Base-by-base conservation (phyloP, 2,113 vertebrate genomes). In the Puntigrus tetrazona region DNA sequence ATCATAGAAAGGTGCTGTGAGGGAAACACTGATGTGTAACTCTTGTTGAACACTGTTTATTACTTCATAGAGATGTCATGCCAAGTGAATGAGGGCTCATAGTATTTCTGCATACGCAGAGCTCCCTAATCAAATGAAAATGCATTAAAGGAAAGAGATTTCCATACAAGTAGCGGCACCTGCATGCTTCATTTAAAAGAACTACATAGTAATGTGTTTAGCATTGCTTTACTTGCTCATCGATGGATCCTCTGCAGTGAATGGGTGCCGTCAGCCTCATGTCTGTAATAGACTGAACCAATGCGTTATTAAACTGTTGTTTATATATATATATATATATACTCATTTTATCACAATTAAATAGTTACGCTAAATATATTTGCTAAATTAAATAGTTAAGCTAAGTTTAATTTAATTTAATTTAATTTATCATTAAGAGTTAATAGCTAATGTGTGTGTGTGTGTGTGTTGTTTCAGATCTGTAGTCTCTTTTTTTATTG, bases 41-140 rank as follows among this genome's bases (percentile, higher is more conserved):
- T 70, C 47, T 73, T 41, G 20, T 82, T 81, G 70, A 69, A 52
- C 47, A 82, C 31, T 57, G 38, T 18, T 29, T 80, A 65, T 41
- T 29, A 16, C 20, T 59, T 25, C n/a, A 70, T 70, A 38, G 80
- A 38, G 67, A 57, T 55, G 65, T 41, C 81, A 82, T 55, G 47
- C 25, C 31, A 59, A 72, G 59, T 38, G 4, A 82, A 72, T 57
- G 69, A 61, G 57, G 18, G 50, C 36, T 83, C 47, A 72, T 82
- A 69, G 31, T 34, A 1, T 50, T 50, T 9, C 61, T 81, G 78
- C 41, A 63, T 22, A 22, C 16, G 43, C 25, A 50, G 69, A 59
- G 69, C 47, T 50, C 18, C 8, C 45, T 59, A 69, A 69, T 38
- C 18, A 0, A 38, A 69, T 69, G 14, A 22, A 38, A 38, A 69